Evolutionary conservation across 2,888 invertebrate species (phyloP).

Genomic region (Cheilosia vulpina): DNA sequence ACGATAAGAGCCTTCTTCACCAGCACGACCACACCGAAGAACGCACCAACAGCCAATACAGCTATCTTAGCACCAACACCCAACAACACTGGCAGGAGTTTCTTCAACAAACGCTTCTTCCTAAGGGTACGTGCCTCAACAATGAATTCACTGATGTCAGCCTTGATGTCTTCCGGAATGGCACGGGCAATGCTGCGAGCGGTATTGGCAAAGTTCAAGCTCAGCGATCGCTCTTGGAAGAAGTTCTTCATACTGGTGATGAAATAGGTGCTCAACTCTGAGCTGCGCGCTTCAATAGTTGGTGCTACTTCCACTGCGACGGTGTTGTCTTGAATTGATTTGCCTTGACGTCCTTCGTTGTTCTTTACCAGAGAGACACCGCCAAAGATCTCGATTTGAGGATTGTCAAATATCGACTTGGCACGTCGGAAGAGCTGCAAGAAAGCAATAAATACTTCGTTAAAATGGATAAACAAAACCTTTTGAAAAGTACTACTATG

Average conservation of each 20-base stretch:
- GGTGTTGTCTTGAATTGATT: conserved; percentile 83
- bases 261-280: conserved; percentile 86
- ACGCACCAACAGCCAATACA: conserved; percentile 84
- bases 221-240: conserved; percentile 85
- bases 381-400: conserved; percentile 85
- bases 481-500: no score
- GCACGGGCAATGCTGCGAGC: conserved; percentile 84
- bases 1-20: conserved; percentile 87
- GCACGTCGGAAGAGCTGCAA: conserved; percentile 85
- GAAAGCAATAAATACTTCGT: conserved; percentile 1
- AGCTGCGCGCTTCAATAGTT: conserved; percentile 85
- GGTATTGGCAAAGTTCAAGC: conserved; percentile 84
- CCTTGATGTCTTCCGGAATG: conserved; percentile 85
- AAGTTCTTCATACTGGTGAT: conserved; percentile 85
- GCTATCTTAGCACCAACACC: conserved; percentile 86
- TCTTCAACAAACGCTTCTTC: conserved; percentile 84
- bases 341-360: conserved; percentile 83
- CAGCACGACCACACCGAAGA: conserved; percentile 86
- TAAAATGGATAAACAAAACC: neutral
- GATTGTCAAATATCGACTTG: conserved; percentile 86
- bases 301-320: conserved; percentile 84
- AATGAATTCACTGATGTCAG: conserved; percentile 85
- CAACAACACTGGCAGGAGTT: conserved; percentile 85
- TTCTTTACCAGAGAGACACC: conserved; percentile 84
- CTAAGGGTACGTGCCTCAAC: conserved; percentile 86